phyloP scores from a whole-genome alignment of 2,888 invertebrate genomes.

The Gryllus longicercus region DNA sequence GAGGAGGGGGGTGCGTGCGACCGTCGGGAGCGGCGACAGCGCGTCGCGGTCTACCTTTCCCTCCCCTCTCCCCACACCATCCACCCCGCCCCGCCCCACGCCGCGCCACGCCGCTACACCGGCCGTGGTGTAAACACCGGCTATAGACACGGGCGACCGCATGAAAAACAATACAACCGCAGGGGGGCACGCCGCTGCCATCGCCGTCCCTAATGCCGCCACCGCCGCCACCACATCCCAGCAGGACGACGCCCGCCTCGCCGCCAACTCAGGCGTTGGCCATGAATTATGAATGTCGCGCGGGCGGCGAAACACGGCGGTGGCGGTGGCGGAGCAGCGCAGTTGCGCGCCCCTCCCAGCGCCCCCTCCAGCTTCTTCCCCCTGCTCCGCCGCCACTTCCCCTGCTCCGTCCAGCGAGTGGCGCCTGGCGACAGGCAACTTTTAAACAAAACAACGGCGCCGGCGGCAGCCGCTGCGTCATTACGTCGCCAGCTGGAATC shows the following conservation, averaged over 20 bases:
- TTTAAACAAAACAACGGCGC: slow-evolving; percentile 1
- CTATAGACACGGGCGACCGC: not conserved
- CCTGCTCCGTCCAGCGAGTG: not conserved
- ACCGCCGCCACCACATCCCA: not conserved
- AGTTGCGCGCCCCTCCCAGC: not conserved
- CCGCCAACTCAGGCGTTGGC: not conserved
- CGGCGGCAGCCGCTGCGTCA: not conserved
- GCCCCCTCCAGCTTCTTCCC: not conserved
- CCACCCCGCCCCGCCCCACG: not conserved
- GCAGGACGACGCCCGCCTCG: not conserved
- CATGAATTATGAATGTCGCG: slow-evolving; percentile 17
- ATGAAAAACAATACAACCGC: slow-evolving; percentile 6
- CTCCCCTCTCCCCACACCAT: not conserved
- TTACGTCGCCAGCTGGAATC: slow-evolving; percentile 10
- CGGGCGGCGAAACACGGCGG: slow-evolving; percentile 2
- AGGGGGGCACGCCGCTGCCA: not conserved
- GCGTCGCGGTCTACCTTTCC: no score
- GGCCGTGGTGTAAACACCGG: not conserved
- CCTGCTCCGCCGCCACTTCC: no score
- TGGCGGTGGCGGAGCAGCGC: not conserved
- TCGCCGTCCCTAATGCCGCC: not conserved
- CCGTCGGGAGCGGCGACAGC: not conserved
- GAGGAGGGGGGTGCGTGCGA: no score
- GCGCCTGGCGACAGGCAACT: not conserved
- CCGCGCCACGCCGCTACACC: not conserved